Conservation (phyloP, 2,888 invertebrate genomes). For the Aphidoletes aphidimyza region DNA sequence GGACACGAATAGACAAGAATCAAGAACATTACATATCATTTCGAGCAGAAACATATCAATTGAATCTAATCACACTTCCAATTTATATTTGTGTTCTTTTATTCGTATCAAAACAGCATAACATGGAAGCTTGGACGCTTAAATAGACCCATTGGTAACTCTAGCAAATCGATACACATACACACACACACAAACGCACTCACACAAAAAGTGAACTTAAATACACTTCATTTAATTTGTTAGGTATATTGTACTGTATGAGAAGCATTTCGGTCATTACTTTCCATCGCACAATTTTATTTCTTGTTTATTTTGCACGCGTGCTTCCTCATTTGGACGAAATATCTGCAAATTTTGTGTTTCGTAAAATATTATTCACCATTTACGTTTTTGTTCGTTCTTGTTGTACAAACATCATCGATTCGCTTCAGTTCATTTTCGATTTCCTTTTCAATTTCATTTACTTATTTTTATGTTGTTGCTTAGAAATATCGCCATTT, state of each 20-base stretch:
- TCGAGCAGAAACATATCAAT: background rate
- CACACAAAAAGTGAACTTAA: background rate
- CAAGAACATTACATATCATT: background rate
- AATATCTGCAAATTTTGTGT: too few relatives aligned
- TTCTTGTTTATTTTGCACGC: background rate
- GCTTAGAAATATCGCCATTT: too few relatives aligned
- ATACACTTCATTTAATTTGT: slow-evolving; percentile 7
- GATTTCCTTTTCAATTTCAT: too few relatives aligned
- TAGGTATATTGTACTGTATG: slow-evolving; percentile 26
- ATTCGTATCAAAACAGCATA: slow-evolving; percentile 62
- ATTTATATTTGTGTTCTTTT: slow-evolving; percentile 40
- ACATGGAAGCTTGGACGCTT: slow-evolving; percentile 68
- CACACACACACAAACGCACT: background rate
- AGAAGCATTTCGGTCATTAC: background rate
- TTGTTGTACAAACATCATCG: too few relatives aligned
- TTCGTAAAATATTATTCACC: too few relatives aligned
- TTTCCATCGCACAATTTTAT: background rate
- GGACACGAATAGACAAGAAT: too few relatives aligned
- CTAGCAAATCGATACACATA: slow-evolving; percentile 21
- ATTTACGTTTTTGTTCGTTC: too few relatives aligned
- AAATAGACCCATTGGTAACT: slow-evolving; percentile 62
- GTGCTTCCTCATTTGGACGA: too few relatives aligned
- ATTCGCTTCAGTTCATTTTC: too few relatives aligned
- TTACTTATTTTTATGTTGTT: too few relatives aligned
- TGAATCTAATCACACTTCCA: slow-evolving; percentile 21